These are phyloP conservation scores for Nylanderia fulva DNA, from an alignment of 1,140 invertebrate genomes.

Conservation along the genomic window DNA sequence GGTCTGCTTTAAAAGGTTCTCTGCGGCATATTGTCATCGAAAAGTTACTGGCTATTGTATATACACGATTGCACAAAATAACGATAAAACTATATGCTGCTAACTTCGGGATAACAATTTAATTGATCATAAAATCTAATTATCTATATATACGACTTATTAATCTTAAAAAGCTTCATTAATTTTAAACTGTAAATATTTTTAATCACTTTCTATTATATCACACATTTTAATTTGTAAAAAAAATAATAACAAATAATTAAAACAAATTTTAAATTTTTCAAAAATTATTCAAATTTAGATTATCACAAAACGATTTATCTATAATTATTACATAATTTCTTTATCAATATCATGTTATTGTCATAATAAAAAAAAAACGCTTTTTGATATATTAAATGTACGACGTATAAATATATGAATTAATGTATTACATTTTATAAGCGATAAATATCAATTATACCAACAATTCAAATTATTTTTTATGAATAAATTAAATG, in stretches of 20 bases:
- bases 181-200: not conserved
- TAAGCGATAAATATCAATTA: slow-evolving; percentile 1
- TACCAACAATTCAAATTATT: not conserved
- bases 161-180: not conserved
- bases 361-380: not conserved
- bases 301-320: not conserved
- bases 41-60: slow-evolving; percentile 13
- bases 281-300: not conserved
- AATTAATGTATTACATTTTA: not conserved
- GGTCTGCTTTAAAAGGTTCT: slow-evolving; percentile 47
- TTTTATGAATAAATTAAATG: not conserved
- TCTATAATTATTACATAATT: slow-evolving; percentile 14
- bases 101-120: slow-evolving; percentile 36
- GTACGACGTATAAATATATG: not conserved
- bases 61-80: slow-evolving; percentile 41
- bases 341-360: not conserved
- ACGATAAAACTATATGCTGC: slow-evolving; percentile 24
- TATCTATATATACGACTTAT: not conserved
- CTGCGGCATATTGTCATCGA: slow-evolving; percentile 30
- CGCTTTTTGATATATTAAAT: not conserved
- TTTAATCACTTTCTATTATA: not conserved
- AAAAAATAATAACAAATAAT: not conserved
- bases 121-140: not conserved
- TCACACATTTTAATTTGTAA: slow-evolving; percentile 4
- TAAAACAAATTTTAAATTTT: not conserved